Evolutionary conservation across 1,140 invertebrate genomes (phyloP), one percentile per base, ranked within the genome.

Genomic region (Sinonovacula constricta): DNA sequence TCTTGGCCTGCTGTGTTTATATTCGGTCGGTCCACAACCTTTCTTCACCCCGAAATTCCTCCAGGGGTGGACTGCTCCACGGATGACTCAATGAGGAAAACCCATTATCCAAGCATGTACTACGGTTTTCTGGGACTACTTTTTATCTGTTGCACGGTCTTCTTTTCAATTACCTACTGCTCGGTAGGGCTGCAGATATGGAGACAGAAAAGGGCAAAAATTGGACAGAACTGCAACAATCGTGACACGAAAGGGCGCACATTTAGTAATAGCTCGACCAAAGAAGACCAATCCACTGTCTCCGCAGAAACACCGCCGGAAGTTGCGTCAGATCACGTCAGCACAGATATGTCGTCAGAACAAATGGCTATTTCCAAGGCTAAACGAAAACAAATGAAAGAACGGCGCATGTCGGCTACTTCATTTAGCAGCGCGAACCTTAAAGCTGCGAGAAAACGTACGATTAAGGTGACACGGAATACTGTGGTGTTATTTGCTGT

Each of bases 11-110:
- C 86, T 0, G 86, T 81, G 34, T 53, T 89, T 28, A 72, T 89
- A 22, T 89, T 89, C 71, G 88, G 88, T 3, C 69, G 81, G 22
- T 81, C 85, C 62, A 87, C 83, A n/a, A 72, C 85, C 53, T 67
- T 82, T 15, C 34, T 84, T 4, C 68, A 63, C 26, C 76, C 77
- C 0, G 82, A 79, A 18, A 45, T 89, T 4, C n/a, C n/a, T n/a
- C 7, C 7, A 45, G 88, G 85, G 0, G 83, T 83, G 0, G 88
- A 89, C 79, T 89, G 88, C 65, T 87, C 88, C 10, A 89, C 88
- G 0, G 85, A 85, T 24, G 87, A 89, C 68, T 86, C 83, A 3
- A 81, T 88, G 59, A 56, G 82, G 34, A 71, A 80, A 10, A 87
- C 87, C 15, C 79, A 85, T 36, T 89, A 84, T 57, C 86, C 88